Conservation (phyloP, 2,113 vertebrate genomes). For the Erpornis zantholeuca region DNA sequence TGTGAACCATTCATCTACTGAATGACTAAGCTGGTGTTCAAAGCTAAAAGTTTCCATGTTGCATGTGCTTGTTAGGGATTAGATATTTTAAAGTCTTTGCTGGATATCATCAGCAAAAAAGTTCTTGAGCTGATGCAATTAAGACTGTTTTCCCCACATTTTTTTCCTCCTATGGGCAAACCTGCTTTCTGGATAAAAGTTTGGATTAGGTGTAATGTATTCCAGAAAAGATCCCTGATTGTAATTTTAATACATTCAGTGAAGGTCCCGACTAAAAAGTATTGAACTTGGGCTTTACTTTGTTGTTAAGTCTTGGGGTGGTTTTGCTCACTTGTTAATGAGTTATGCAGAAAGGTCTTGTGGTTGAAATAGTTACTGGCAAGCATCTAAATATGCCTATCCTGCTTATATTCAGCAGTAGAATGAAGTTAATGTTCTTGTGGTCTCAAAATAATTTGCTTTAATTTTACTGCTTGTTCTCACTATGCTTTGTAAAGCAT, state of each 20-base stretch:
- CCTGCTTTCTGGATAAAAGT: neutral
- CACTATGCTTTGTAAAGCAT: neutral
- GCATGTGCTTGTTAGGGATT: neutral
- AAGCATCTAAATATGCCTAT: neutral
- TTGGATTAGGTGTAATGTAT: neutral
- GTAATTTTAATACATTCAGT: neutral
- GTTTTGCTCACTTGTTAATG: neutral
- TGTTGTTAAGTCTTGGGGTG: neutral
- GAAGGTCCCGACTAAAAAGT: neutral
- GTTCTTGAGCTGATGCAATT: neutral
- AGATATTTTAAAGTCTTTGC: neutral
- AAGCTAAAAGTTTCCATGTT: neutral
- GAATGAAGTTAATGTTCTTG: neutral
- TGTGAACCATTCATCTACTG: constrained; percentile 24
- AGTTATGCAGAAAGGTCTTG: neutral
- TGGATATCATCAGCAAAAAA: neutral
- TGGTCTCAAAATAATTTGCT: neutral
- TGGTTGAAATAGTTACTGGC: neutral
- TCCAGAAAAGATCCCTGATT: neutral
- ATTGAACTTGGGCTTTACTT: neutral
- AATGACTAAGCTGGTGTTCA: constrained; percentile 35
- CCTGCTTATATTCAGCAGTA: neutral
- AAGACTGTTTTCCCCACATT: neutral
- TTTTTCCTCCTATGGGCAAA: neutral
- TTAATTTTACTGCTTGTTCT: neutral